Evolutionary conservation across 2,113 vertebrate genomes (phyloP).

Genomic region (Tenebrosternarchus preto): DNA sequence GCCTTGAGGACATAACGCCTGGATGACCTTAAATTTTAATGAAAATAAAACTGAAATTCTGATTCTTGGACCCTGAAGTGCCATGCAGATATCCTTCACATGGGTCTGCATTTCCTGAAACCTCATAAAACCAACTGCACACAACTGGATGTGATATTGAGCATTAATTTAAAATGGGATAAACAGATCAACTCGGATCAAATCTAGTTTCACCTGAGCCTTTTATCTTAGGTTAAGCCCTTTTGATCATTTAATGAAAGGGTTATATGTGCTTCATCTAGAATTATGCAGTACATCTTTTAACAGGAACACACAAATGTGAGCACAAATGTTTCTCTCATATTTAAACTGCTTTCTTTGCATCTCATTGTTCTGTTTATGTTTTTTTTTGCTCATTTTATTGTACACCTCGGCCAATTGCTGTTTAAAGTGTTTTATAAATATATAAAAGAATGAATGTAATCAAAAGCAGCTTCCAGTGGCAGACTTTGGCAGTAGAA

Average conservation of each 20-base stretch:
- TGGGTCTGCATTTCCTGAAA: neutral
- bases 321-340: too few relatives aligned
- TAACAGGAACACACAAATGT: too few relatives aligned
- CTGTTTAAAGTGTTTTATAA: too few relatives aligned
- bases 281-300: too few relatives aligned
- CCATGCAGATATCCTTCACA: neutral
- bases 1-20: neutral
- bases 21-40: neutral
- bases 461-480: too few relatives aligned
- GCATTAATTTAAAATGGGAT: neutral
- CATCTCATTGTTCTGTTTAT: too few relatives aligned
- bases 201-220: neutral
- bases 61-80: neutral
- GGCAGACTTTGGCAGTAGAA: too few relatives aligned
- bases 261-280: neutral
- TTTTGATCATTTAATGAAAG: constrained; percentile 13
- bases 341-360: too few relatives aligned
- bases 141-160: neutral
- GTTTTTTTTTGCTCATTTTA: too few relatives aligned
- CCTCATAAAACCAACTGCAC: neutral
- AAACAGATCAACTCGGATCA: neutral
- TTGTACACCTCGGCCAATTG: too few relatives aligned
- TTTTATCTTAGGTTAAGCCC: neutral
- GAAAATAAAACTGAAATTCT: constrained; percentile 2
- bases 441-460: too few relatives aligned